phyloP scores from a whole-genome alignment of 2,113 vertebrate genomes.

The Actenoides lindsayi region DNA sequence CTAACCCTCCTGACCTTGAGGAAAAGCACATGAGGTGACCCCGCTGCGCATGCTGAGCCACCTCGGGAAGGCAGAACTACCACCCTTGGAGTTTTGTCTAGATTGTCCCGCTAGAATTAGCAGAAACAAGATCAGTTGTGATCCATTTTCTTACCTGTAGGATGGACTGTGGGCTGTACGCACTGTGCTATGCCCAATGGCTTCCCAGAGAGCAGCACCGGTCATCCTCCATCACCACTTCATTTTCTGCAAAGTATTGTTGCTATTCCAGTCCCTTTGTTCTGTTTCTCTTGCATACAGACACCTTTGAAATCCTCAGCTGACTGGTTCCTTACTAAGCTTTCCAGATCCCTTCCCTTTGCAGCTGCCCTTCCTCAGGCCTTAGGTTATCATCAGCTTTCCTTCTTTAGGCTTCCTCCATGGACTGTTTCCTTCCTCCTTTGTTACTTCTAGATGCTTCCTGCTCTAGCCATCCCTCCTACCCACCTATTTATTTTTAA shows the following conservation, averaged over 20 bases:
- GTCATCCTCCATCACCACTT: background rate
- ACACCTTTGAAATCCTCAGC: background rate
- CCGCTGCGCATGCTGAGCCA: background rate
- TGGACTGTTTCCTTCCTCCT: background rate
- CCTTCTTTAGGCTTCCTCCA: background rate
- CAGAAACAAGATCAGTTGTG: background rate
- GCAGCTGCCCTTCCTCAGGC: background rate
- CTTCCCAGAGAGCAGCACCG: background rate
- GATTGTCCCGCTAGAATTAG: background rate
- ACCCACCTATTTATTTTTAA: background rate
- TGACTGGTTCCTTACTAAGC: background rate
- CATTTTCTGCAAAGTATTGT: background rate
- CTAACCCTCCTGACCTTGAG: background rate
- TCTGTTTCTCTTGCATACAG: background rate
- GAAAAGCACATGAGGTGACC: background rate
- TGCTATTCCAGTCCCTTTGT: background rate
- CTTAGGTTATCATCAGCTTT: background rate
- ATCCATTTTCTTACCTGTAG: no score
- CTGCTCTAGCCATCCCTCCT: background rate
- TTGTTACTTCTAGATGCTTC: background rate
- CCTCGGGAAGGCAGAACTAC: background rate
- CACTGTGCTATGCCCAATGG: background rate
- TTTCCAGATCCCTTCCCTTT: background rate
- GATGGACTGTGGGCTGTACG: no score
- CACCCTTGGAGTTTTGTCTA: rapidly evolving